These are phyloP conservation scores for Craseonycteris thonglongyai DNA, from an alignment of 2,113 vertebrate species.

Conservation along the genomic window DNA sequence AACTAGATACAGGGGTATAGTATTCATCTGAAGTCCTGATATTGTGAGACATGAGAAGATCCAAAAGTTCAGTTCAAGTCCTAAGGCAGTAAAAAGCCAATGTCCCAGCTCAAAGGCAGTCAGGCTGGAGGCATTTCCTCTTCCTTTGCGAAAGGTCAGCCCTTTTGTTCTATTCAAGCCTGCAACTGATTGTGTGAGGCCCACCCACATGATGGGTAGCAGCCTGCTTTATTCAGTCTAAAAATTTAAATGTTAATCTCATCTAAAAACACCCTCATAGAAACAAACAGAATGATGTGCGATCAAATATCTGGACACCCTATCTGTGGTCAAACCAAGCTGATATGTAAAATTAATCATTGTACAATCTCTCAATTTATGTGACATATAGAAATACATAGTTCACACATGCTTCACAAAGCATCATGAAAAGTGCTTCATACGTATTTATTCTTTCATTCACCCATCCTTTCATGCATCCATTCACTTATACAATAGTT, in stretches of 20 bases:
- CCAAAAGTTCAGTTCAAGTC: not conserved
- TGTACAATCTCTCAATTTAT: not conserved
- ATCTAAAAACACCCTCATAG: not conserved
- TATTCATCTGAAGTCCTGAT: not conserved
- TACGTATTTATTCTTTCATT: not conserved
- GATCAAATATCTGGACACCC: not conserved
- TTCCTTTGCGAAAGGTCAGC: not conserved
- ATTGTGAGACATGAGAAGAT: not conserved
- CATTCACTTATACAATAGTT: not conserved
- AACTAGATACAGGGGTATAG: not conserved
- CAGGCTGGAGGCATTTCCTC: not conserved
- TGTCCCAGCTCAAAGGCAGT: not conserved
- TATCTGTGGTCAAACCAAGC: not conserved
- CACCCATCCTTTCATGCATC: not conserved
- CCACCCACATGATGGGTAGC: not conserved
- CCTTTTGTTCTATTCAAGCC: not conserved
- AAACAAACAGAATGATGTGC: not conserved
- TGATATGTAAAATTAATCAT: not conserved
- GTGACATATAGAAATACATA: not conserved
- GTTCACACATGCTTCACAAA: not conserved
- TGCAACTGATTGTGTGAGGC: not conserved
- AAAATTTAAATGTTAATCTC: not conserved
- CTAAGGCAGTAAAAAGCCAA: not conserved
- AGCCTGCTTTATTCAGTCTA: not conserved
- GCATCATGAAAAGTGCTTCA: not conserved